Base-by-base conservation (phyloP, 2,113 vertebrate genomes). In the Macrotis lagotis region DNA sequence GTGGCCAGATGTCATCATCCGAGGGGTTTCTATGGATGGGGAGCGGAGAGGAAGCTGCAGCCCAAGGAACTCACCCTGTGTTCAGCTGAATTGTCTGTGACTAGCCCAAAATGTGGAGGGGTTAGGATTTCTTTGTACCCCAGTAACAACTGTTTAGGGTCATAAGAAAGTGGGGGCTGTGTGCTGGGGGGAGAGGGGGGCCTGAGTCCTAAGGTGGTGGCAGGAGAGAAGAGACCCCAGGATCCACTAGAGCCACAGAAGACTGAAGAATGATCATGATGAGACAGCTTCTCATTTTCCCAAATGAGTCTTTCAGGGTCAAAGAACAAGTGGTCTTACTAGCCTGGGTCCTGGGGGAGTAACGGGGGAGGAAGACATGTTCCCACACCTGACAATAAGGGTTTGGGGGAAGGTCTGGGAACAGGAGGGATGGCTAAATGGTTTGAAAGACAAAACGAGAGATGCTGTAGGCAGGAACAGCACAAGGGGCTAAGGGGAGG, bases 31-130 rank as follows among this genome's bases (percentile, higher is more conserved):
- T 55, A 52, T 91, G 48, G 93, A 93, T 0, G 6, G 94, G 96
- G 96, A 50, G 92, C 89, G 90, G 95, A 44, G 50, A 97, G 53
- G 88, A n/a, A 3, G n/a, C 66, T 22, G 16, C 66, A 83, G 1
- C 92, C 94, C 89, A 90, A 96, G 96, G 66, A 83, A 83, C 92
- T 94, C 93, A 94, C 92, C 92, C 74, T 74, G 88, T 44, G 66
- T 66, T 88, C 93, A 92, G 93, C 94, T 94, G 92, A 94, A 48
- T 88, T 51, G 53, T 50, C 51, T 52, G 91, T 97, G 97, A 95
- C 94, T 97, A 95, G 95, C 28, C 92, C 12, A 28, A 59, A 95
- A 92, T 83, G 51, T 1, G 91, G n/a, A 92, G 95, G 95, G 66
- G 95, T 50, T 93, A 10, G 94, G 97, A 91, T 92, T 97, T 94